These are phyloP conservation scores for Pachyuromys duprasi DNA, from an alignment of 2,797 vertebrate species.

Conservation along the genomic window DNA sequence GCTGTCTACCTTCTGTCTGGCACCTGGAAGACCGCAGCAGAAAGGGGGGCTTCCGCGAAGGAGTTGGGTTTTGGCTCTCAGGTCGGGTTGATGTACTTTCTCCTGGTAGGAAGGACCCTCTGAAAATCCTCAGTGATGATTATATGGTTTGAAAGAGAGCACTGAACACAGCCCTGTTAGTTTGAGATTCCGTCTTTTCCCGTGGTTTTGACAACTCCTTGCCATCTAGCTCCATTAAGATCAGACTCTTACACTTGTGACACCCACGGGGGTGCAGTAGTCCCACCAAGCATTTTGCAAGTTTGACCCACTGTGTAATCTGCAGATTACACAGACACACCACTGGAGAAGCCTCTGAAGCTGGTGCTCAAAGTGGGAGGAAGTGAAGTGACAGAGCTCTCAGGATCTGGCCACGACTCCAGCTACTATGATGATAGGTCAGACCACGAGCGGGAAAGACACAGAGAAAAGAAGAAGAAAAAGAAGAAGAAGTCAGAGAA, in stretches of 20 bases:
- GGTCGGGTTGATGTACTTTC: not conserved
- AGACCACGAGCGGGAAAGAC: conserved; percentile 96
- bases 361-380: conserved; percentile 98
- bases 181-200: not conserved
- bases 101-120: not conserved
- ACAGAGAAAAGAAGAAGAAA: conserved; percentile 98
- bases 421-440: conserved; percentile 98
- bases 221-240: not conserved
- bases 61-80: not conserved
- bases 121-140: not conserved
- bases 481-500: conserved; percentile 99
- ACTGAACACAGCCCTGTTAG: not conserved
- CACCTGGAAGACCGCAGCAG: not conserved
- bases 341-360: conserved; percentile 96
- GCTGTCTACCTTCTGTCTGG: not conserved
- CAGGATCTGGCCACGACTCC: conserved; percentile 97
- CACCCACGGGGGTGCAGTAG: not conserved
- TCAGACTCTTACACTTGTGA: not conserved
- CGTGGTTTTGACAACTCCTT: not conserved
- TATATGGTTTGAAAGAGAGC: not conserved
- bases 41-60: not conserved
- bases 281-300: not conserved
- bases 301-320: not conserved
- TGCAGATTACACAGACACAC: conserved; percentile 95
- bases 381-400: conserved; percentile 97